Evolutionary conservation across 2,113 vertebrate species (phyloP).

Genomic region (Numida meleagris): DNA sequence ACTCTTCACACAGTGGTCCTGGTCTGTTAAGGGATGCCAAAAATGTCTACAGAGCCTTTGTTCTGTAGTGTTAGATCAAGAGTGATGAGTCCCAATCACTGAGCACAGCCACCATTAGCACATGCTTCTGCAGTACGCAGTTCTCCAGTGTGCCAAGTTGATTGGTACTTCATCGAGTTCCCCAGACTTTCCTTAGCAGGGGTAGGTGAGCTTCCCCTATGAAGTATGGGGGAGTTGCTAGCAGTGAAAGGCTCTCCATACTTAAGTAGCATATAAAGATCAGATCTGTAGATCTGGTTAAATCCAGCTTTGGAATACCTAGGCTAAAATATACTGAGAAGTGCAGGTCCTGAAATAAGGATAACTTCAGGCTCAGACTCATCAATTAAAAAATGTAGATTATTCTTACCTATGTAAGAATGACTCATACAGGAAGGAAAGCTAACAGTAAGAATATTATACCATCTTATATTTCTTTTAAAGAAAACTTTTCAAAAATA

Average conservation of each 20-base stretch:
- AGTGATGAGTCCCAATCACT: fast-evolving
- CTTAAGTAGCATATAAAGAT: background rate
- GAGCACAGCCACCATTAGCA: fast-evolving
- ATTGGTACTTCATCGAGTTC: background rate
- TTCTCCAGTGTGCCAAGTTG: fast-evolving
- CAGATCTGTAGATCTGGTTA: background rate
- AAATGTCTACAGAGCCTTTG: background rate
- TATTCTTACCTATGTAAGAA: background rate
- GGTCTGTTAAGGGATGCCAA: fast-evolving
- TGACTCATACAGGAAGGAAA: background rate
- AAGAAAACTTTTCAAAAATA: background rate
- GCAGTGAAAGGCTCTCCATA: background rate
- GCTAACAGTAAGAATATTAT: background rate
- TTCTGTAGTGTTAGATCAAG: fast-evolving
- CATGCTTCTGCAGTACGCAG: background rate
- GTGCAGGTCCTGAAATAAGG: background rate
- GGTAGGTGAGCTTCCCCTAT: background rate
- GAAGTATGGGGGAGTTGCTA: background rate
- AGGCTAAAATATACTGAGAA: background rate
- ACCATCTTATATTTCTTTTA: background rate
- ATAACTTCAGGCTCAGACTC: background rate
- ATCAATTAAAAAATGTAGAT: background rate
- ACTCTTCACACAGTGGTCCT: background rate
- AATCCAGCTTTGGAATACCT: background rate
- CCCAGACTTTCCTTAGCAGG: background rate